Base-by-base conservation (phyloP, 1,140 invertebrate species). In the Bombus affinis region DNA sequence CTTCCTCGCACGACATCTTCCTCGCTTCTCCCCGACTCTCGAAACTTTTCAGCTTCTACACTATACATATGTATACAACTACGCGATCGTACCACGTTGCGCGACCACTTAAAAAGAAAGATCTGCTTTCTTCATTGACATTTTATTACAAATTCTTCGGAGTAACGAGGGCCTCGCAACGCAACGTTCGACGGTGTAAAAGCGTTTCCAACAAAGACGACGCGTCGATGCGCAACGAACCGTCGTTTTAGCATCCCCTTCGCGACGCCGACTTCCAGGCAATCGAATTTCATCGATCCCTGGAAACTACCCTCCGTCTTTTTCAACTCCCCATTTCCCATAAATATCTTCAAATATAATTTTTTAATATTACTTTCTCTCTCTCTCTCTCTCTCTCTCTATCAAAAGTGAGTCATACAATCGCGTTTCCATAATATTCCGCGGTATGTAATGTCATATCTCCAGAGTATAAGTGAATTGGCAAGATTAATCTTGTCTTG, bases 231-330 rank as follows among this genome's bases (percentile, higher is more conserved):
- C 81, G 72, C 70, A 53, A 81, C 76, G 68, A 59, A 37, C 44
- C 73, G 75, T 5, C 73, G 37, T 25, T 28, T 35, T 42, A 28
- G 59, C 70, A 42, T 32, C 35, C 3, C 65, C 71, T 25, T n/a
- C 13, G 39, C 35, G n/a, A 28, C 47, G 8, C 18, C 62, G n/a
- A 65, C 62, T 12, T 62, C 65, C n/a, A 66, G 78, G 57, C 77
- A 84, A 90, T 89, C 88, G 89, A 89, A 87, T 85, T 59, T 44
- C 74, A 90, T 90, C 75, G 89, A 90, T 87, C 89, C 85, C 25
- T 35, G 70, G 37, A 77, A 71, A 75, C 62, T 39, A 47, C 68
- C 66, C 47, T 53, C 37, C 32, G 68, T 28, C 77, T 39, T 76
- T 3, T 22, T 13, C 25, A 62, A 75, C 35, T 35, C 13, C 3